Conservation (phyloP, 2,888 invertebrate genomes). For the Caenorhabditis virilis region DNA sequence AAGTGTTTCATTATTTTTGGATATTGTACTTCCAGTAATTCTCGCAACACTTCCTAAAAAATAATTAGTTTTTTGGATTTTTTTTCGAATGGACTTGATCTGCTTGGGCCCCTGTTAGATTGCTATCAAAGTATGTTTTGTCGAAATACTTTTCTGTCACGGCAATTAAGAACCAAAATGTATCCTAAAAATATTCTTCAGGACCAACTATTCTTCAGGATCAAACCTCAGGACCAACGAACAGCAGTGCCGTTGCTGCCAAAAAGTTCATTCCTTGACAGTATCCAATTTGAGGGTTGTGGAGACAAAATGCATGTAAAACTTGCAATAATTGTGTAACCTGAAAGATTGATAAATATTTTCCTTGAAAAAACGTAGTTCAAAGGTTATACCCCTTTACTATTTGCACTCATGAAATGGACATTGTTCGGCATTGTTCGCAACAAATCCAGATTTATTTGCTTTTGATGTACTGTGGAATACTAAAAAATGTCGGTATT, state of each 20-base stretch:
- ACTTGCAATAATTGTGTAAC: constrained; percentile 72
- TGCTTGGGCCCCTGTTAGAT: constrained; percentile 72
- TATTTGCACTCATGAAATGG: constrained; percentile 71
- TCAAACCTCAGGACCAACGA: constrained; percentile 71
- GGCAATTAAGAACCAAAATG: constrained; percentile 73
- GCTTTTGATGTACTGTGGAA: constrained; percentile 70
- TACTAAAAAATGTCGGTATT: constrained; percentile 70
- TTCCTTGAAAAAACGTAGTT: neutral
- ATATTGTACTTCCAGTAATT: constrained; percentile 71
- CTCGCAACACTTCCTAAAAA: constrained; percentile 70
- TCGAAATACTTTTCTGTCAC: constrained; percentile 72
- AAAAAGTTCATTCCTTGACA: constrained; percentile 74
- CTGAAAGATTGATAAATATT: constrained; percentile 56
- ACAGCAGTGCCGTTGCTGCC: constrained; percentile 72
- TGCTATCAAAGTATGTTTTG: constrained; percentile 72
- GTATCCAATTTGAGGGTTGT: constrained; percentile 72
- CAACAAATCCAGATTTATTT: constrained; percentile 71
- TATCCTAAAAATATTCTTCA: constrained; percentile 64
- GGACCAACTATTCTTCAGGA: neutral
- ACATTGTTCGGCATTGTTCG: constrained; percentile 73
- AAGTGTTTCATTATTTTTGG: constrained; percentile 71
- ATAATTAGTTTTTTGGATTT: too few relatives aligned
- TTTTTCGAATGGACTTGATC: constrained; percentile 69
- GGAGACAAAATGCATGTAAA: constrained; percentile 72
- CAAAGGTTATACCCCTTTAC: constrained; percentile 71